These are phyloP conservation scores for Chascanopsetta lugubris DNA, from an alignment of 2,113 vertebrate genomes.

Conservation along the genomic window DNA sequence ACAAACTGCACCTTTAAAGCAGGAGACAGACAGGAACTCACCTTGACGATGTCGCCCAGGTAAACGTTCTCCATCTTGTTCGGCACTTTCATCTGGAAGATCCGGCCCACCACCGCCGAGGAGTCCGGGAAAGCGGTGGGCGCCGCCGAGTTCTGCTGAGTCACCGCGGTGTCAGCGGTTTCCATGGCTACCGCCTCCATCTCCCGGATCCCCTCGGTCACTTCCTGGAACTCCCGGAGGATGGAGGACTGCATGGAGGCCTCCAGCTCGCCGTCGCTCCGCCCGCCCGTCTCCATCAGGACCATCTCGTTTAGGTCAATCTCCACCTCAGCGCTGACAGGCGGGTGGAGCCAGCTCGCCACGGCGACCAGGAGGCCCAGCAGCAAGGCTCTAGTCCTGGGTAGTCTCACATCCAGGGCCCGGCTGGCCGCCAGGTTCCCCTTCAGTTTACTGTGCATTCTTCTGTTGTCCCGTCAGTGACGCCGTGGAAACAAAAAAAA, in stretches of 20 bases:
- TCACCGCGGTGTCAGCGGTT: background rate
- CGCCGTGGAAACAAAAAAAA: conserved; percentile 37
- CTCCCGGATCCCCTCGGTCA: background rate
- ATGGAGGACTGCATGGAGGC: conserved; percentile 90
- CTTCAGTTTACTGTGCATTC: conserved; percentile 74
- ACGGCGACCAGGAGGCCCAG: conserved; percentile 77
- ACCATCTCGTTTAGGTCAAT: conserved; percentile 77
- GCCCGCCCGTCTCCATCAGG: conserved; percentile 23
- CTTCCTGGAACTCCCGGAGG: conserved; percentile 83
- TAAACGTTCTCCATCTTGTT: conserved; percentile 82
- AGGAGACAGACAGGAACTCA: too few relatives aligned
- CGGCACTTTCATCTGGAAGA: conserved; percentile 88
- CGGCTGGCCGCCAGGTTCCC: conserved; percentile 64
- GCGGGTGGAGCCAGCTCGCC: conserved; percentile 72
- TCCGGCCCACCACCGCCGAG: conserved; percentile 86
- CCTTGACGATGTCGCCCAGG: conserved; percentile 84
- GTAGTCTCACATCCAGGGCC: conserved; percentile 59
- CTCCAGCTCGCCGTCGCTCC: conserved; percentile 85
- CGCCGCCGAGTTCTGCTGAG: conserved; percentile 37
- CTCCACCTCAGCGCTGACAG: conserved; percentile 58
- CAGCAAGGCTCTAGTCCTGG: conserved; percentile 68
- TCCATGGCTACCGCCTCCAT: conserved; percentile 9
- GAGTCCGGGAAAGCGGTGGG: conserved; percentile 87
- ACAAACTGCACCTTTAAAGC: too few relatives aligned
- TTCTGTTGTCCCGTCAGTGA: conserved; percentile 35